Evolutionary conservation across 2,888 invertebrate genomes (phyloP).

Genomic region (Galerucella calmariensis): DNA sequence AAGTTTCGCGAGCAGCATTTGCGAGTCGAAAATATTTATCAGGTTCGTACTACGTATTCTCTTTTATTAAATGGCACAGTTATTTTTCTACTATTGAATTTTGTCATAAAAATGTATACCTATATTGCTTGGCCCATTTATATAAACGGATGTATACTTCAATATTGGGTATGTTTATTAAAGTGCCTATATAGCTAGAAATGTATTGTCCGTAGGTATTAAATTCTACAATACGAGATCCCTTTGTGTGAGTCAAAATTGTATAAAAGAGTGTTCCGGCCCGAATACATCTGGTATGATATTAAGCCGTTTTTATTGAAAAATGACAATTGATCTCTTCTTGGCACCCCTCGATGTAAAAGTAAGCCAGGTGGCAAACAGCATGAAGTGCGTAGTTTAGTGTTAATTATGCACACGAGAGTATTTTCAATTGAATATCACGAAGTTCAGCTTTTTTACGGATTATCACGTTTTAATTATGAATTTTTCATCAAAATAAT

Average conservation of each 20-base stretch:
- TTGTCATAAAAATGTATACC: no score
- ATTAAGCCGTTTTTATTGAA: constrained; percentile 35
- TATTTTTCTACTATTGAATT: no score
- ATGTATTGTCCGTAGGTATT: constrained; percentile 12
- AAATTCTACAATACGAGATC: constrained; percentile 16
- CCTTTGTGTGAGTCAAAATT: constrained; percentile 14
- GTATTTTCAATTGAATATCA: not conserved
- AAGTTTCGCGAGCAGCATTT: no score
- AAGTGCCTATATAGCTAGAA: not conserved
- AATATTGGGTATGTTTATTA: constrained; percentile 2
- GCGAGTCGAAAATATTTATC: no score
- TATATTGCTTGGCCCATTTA: not conserved
- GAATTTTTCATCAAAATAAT: not conserved
- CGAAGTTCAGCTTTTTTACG: not conserved
- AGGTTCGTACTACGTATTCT: no score
- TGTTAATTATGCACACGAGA: constrained; percentile 1
- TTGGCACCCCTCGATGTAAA: constrained; percentile 23
- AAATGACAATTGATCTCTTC: constrained; percentile 23
- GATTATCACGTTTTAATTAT: not conserved
- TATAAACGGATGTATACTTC: not conserved
- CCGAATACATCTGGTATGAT: constrained; percentile 30
- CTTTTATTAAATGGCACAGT: no score
- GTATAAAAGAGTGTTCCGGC: constrained; percentile 23
- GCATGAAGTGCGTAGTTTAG: constrained; percentile 8
- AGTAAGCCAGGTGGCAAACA: constrained; percentile 25